phyloP scores from a whole-genome alignment of 64 coral and sea anemone species.

The Porites australiensis region DNA sequence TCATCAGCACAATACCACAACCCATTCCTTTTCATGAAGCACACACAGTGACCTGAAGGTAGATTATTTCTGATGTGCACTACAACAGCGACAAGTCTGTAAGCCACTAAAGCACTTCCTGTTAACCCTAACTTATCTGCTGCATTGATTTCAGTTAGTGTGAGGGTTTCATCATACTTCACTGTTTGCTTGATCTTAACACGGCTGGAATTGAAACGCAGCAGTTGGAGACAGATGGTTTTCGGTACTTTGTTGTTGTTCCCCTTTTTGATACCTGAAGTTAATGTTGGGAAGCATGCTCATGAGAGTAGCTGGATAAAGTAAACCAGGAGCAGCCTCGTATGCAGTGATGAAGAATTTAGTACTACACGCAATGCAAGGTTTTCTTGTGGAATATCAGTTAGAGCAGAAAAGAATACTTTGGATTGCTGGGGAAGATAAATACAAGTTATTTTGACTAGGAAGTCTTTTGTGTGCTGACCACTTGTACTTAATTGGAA shows the following conservation, averaged over 20 bases:
- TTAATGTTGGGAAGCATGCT: slow-evolving; percentile 25
- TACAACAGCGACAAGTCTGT: slow-evolving; percentile 69
- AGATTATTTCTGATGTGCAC: slow-evolving; percentile 36
- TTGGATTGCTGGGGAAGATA: no score
- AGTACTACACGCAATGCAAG: slow-evolving; percentile 4
- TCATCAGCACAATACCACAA: slow-evolving; percentile 66
- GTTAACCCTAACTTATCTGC: slow-evolving; percentile 15
- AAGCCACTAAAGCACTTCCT: background rate
- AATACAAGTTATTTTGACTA: no score
- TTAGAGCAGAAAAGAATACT: no score
- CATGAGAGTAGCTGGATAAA: background rate
- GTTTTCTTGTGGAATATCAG: slow-evolving; percentile 13
- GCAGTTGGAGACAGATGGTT: slow-evolving; percentile 56
- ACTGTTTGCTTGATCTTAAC: slow-evolving; percentile 40
- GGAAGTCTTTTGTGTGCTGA: no score
- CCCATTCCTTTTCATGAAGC: slow-evolving; percentile 51
- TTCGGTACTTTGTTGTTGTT: slow-evolving; percentile 34
- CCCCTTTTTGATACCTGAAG: background rate
- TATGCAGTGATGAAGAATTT: slow-evolving; percentile 25
- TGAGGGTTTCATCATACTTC: slow-evolving; percentile 59
- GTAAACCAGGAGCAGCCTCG: slow-evolving; percentile 26
- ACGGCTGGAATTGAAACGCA: slow-evolving; percentile 56
- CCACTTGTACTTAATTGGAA: no score
- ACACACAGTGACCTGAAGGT: slow-evolving; percentile 58
- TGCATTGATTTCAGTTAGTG: slow-evolving; percentile 1